Evolutionary conservation across 2,113 vertebrate species (phyloP), one percentile per base, ranked within the genome.

Genomic region (Vidua macroura): DNA sequence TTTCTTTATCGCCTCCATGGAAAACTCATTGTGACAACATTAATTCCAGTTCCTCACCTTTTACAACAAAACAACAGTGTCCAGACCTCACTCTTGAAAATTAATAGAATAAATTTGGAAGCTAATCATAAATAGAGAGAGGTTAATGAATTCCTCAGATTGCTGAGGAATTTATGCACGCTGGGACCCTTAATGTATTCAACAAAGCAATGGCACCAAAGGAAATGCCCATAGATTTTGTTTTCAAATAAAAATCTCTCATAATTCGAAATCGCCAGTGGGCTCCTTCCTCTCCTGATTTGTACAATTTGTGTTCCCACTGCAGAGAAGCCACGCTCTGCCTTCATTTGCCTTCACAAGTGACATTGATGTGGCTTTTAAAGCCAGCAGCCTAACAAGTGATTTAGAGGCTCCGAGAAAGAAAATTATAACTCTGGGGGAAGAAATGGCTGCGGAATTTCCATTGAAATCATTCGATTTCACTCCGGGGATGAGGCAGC

Each of bases 391-490:
- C 84, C 59, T 39, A 86, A 85, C 7, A 1, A 85, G 67, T 86
- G 28, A 96, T 96, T 96, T 96, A 86, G 73, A 92, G 58, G 91
- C 68, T 92, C 78, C 2, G 66, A 48, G 37, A 96, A 97, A 53
- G 83, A 66, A 93, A 96, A 94, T 70, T 48, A 82, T 83, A 95
- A 94, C 20, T 46, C 67, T 75, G 88, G 91, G 79, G 53, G 70
- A 86, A 79, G 33, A 48, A 95, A 74, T 0, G 67, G 63, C 85
- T 35, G 56, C 10, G 10, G 70, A 83, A 95, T 90, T 60, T 78
- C 64, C 94, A 93, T 94, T 77, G 83, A 93, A 95, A 92, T 73
- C 6, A 28, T 27, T 41, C 4, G 55, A 75, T 95, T 95, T 74
- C 62, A 90, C 60, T 20, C 10, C 25, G 0, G 79, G 88, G 82